Base-by-base conservation (phyloP, 1,140 invertebrate genomes). In the Halictus rubicundus region DNA sequence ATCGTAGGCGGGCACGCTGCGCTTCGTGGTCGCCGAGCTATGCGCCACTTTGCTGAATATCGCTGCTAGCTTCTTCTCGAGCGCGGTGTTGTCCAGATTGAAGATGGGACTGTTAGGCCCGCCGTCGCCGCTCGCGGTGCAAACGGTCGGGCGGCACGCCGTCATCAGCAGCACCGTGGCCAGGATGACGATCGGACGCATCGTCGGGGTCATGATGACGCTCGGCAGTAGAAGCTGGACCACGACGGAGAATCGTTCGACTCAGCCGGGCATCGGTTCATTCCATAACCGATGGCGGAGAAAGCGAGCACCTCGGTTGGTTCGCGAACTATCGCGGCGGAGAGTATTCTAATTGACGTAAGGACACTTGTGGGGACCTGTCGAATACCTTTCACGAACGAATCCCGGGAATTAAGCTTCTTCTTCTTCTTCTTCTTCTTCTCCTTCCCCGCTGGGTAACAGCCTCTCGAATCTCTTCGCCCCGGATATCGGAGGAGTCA, bases 21-120 rank as follows among this genome's bases (percentile, higher is more conserved):
- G 92, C 83, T 95, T 95, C 6, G 95, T 95, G 5, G 95, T 95
- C 8, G 92, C 90, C 49, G 94, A 94, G 19, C 95, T 95, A 80
- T 95, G 95, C 0, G 95, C 95, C 16, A 95, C 95, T 90, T 95
- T 95, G 76, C 95, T 95, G 71, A 96, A 94, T 27, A 96, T 94
- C 7, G 95, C 95, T 2, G 94, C 95, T 5, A 96, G 92, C 80
- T 94, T 95, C 68, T 95, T 94, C 75, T 96, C 95, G 68, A 95
- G 88, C 74, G 87, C 86, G n/a, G 91, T 88, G 42, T 92, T 87
- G 68, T 93, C 92, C 25, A 92, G 66, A 69, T 92, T 91, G 68
- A 92, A 92, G 0, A 89, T 87, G 10, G 91, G 90, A 73, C 90
- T 91, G 82, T 92, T 93, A 21, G 90, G 89, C 21, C 90, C 92